These are phyloP conservation scores for Metopia argyrocephala DNA, from an alignment of 2,888 invertebrate genomes.

Conservation along the genomic window DNA sequence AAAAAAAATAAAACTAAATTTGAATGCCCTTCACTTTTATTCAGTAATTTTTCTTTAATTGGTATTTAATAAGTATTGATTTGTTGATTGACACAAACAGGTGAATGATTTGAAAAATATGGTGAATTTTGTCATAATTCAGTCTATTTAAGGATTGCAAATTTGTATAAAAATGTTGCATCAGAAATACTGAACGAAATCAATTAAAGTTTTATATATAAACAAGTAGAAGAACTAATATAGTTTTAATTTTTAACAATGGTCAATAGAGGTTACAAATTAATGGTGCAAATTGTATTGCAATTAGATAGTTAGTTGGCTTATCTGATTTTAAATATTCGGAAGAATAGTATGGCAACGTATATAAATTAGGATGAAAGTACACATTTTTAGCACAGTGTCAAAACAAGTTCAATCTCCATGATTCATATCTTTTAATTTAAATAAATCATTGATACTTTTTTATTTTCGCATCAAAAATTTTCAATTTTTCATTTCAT, in stretches of 20 bases:
- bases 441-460: too few species aligned
- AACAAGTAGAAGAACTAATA: not conserved
- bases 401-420: too few species aligned
- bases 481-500: too few species aligned
- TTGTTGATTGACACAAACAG: conserved; percentile 46
- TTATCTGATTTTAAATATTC: too few species aligned
- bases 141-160: conserved; percentile 18
- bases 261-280: too few species aligned
- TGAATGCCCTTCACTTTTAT: conserved; percentile 1
- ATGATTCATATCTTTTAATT: too few species aligned
- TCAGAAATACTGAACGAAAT: conserved; percentile 28
- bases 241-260: not conserved
- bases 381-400: too few species aligned
- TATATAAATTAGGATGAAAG: too few species aligned
- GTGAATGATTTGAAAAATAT: conserved; percentile 8
- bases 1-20: not conserved
- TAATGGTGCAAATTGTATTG: too few species aligned
- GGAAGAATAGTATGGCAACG: too few species aligned
- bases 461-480: too few species aligned
- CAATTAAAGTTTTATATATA: not conserved
- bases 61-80: conserved; percentile 46
- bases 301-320: too few species aligned
- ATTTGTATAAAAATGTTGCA: conserved; percentile 36
- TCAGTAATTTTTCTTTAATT: conserved; percentile 22
- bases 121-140: not conserved